phyloP scores from a whole-genome alignment of 2,888 invertebrate genomes.

The Acanthosepion pharaonis region DNA sequence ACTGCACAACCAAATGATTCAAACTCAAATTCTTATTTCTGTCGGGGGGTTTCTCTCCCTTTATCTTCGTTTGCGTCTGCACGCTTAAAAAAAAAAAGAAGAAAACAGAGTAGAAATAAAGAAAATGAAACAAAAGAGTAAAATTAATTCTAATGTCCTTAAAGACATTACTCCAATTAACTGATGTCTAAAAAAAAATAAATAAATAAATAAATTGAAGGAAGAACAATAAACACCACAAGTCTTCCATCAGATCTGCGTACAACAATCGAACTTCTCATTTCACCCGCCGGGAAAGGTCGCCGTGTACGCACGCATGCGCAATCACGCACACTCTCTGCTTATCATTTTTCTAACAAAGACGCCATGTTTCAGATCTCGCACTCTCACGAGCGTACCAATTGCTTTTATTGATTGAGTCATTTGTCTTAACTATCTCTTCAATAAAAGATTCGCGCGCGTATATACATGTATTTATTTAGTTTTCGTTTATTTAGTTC shows the following conservation, averaged over 20 bases:
- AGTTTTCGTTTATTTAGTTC: neutral
- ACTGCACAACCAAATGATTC: neutral
- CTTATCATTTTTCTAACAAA: neutral
- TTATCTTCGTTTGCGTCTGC: neutral
- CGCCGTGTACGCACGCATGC: neutral
- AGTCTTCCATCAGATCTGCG: neutral
- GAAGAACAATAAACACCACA: neutral
- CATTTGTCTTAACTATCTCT: neutral
- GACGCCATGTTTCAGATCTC: neutral
- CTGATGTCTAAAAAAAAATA: neutral
- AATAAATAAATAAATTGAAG: accelerated
- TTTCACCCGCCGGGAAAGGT: neutral
- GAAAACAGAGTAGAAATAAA: neutral
- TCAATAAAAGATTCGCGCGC: neutral
- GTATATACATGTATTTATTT: neutral
- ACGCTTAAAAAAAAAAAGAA: neutral
- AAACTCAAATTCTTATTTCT: neutral
- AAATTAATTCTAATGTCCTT: neutral
- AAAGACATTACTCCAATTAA: neutral
- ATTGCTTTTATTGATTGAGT: neutral
- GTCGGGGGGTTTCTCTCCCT: neutral
- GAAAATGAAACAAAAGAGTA: neutral
- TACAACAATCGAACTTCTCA: neutral
- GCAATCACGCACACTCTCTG: neutral
- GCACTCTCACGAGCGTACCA: neutral